Evolutionary conservation across 2,888 invertebrate species (phyloP).

Genomic region (Brachyptera putata): DNA sequence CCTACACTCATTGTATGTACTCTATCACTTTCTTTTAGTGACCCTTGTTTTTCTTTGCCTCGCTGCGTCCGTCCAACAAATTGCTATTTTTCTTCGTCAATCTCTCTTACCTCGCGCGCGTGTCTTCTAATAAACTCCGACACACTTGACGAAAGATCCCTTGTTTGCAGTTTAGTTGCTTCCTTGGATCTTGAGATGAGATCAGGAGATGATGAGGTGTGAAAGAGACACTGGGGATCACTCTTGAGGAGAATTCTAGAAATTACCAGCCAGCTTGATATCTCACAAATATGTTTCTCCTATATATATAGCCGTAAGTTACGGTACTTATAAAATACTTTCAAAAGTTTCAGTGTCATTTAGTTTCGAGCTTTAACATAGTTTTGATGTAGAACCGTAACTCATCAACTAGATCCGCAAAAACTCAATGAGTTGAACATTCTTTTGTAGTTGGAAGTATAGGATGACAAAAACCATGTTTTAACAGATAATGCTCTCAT

Average conservation of each 20-base stretch:
- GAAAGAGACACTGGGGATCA: constrained; percentile 19
- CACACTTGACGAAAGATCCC: neutral
- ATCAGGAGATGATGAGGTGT: constrained; percentile 26
- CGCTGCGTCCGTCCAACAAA: constrained; percentile 6
- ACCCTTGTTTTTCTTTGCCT: neutral
- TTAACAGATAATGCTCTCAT: too few species aligned
- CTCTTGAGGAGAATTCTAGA: constrained; percentile 19
- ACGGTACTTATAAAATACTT: neutral
- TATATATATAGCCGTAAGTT: neutral
- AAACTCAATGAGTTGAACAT: too few species aligned
- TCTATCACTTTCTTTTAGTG: neutral
- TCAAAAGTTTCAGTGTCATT: neutral
- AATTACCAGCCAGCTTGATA: constrained; percentile 21
- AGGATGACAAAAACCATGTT: too few species aligned
- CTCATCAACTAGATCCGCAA: too few species aligned
- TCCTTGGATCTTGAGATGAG: constrained; percentile 10
- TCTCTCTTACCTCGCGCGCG: neutral
- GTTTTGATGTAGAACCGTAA: neutral
- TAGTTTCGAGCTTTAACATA: neutral
- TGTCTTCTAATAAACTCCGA: neutral
- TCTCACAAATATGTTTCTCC: too few species aligned
- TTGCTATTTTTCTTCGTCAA: constrained; percentile 22
- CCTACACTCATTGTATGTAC: neutral
- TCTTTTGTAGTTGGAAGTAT: too few species aligned
- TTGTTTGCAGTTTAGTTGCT: neutral